Conservation (phyloP, 2,888 invertebrate genomes). For the Dastarcus helophoroides region DNA sequence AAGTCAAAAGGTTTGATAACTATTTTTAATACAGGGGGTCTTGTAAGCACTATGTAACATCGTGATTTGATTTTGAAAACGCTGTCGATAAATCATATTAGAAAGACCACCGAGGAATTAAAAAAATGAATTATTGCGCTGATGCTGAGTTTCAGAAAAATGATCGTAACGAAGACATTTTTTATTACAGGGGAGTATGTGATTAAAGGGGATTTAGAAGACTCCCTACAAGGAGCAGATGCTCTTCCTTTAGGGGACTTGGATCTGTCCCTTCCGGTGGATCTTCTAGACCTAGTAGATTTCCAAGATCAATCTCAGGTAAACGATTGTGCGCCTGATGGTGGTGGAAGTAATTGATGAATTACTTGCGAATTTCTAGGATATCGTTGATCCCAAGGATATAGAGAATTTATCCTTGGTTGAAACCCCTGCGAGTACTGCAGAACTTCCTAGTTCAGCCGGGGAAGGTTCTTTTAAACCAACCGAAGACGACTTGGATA, state of each 20-base stretch:
- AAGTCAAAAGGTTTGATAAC: too few relatives aligned
- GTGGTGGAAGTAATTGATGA: too few relatives aligned
- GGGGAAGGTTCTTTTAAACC: slow-evolving; percentile 19
- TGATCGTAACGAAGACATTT: too few relatives aligned
- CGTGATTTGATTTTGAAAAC: too few relatives aligned
- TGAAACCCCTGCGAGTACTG: slow-evolving; percentile 3
- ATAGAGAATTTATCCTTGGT: slow-evolving; percentile 1
- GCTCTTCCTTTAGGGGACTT: slow-evolving; percentile 46
- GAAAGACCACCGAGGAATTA: too few relatives aligned
- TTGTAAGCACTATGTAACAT: too few relatives aligned
- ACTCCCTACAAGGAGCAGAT: slow-evolving; percentile 30
- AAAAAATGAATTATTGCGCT: too few relatives aligned
- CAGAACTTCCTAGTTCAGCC: slow-evolving; percentile 7
- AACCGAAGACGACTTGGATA: slow-evolving; percentile 39
- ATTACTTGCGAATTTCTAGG: too few relatives aligned
- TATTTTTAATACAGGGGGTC: too few relatives aligned
- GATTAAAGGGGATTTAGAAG: slow-evolving; percentile 34
- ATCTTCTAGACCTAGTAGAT: slow-evolving; percentile 60
- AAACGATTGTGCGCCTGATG: too few relatives aligned
- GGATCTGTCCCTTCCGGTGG: slow-evolving; percentile 43
- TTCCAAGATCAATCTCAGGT: slow-evolving; percentile 51
- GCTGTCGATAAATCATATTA: too few relatives aligned
- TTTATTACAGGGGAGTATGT: slow-evolving; percentile 49
- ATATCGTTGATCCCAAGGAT: not conserved
- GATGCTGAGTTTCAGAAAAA: too few relatives aligned